Base-by-base conservation (phyloP, 2,113 vertebrate species). In the Delphinapterus leucas region DNA sequence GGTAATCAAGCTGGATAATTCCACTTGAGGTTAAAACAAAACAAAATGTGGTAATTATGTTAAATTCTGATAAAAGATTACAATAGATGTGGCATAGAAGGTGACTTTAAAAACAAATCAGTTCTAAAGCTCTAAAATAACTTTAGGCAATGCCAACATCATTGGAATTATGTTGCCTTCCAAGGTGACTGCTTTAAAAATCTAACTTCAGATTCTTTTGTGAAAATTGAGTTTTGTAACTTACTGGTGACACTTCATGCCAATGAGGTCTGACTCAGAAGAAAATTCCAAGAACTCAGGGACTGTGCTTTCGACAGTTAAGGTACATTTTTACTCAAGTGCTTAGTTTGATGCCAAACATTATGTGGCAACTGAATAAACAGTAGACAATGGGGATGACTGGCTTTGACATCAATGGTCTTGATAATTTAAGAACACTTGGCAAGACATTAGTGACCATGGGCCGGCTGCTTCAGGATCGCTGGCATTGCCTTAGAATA, bases 211-310 rank as follows among this genome's bases (percentile, higher is more conserved):
- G 74, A 76, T 80, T 93, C 26, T 65, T 93, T 85, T 92, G 79
- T 84, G 76, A 90, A 95, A 96, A 93, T 87, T 89, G 49, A 76
- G 89, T 47, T 44, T 93, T 86, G 8, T 97, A 63, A 95, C n/a
- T 81, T 90, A 77, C 76, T 93, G 41, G 61, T 86, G 36, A 81
- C 14, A 65, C 31, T 77, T 93, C 3, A 44, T 21, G 49, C 25
- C 90, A 81, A 36, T 13, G 8, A 33, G 26, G 41, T 12, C 28
- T 85, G 79, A 92, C 73, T 95, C 76, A 87, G 28, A 87, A 93
- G 31, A 65, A 98, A 96, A 97, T 95, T 96, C 85, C 76, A 94
- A 91, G 61, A 96, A 90, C 10, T 58, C 70, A 93, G 47, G 67
- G n/a, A 70, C 41, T 68, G 8, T 63, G 36, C 71, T 93, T 61